Base-by-base conservation (phyloP, 2,888 invertebrate species). In the Apeira syringaria region DNA sequence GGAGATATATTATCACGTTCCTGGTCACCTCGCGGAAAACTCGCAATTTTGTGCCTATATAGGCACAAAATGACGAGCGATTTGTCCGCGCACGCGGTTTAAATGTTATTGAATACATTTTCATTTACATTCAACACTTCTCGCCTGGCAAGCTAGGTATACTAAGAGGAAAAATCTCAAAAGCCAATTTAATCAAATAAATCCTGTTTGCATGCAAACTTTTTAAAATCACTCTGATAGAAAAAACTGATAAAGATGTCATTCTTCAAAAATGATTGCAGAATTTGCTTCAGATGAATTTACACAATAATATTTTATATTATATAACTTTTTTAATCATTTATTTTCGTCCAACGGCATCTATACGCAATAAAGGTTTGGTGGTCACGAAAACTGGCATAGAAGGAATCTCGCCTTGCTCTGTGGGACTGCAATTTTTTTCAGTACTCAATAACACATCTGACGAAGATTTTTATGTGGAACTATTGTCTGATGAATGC, bases 401-500 rank as follows among this genome's bases (percentile, higher is more conserved):
- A 1, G 56, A 64, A 0, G 35, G 36, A 0, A 53, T 72, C 0
- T 49, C 58, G 0, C 64, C 70, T 0, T 53, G 47, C n/a, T 63
- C 73, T 0, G 46, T 78, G 0, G 87, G 80, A 0, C 33, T 86
- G 2, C 58, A 66, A 30, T 74, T 86, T 31, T 70, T 54, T 27
- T 53, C 72, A 1, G 53, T 61, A 1, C 50, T 87, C 0, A 76
- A 74, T 29, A 86, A 87, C 27, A 78, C 73, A 0, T 69, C 76
- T 0, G 48, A 44, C 0, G 63, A 72, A 1, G 77, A 79, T 48
- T 69, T 55, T 8, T 41, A 61, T 1, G 68, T 84, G 0, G 75
- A 80, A 17, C 30, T 81, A 0, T 61, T 57, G 0, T 76, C 82
- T 0, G 80, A 79, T 22, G 56, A 71, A 36, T 88, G 88, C 41